A percentile compares a stretch with the other conserved stretches of the same genome.
Conservation (phyloP, 2,888 invertebrate genomes). For the Fragum fragum region DNA sequence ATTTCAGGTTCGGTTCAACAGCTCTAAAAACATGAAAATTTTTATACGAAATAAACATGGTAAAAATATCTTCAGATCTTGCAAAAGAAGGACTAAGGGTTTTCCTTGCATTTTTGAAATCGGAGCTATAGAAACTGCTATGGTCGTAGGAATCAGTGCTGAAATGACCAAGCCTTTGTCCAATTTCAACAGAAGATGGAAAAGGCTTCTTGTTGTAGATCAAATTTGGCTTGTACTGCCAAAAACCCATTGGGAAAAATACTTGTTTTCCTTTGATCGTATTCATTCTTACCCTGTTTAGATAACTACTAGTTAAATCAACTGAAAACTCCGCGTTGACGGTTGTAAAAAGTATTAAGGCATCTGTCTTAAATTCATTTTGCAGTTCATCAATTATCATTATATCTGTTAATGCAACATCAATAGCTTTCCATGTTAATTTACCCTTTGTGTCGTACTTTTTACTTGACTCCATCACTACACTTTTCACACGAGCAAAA, state of each 20-base stretch:
- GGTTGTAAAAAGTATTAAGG: conserved; percentile 80
- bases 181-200: conserved; percentile 83
- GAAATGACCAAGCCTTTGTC: conserved; percentile 91
- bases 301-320: conserved; percentile 88
- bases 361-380: conserved; percentile 91
- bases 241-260: conserved; percentile 96
- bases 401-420: conserved; percentile 86
- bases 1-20: conserved; percentile 92
- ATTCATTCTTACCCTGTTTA: conserved; percentile 98
- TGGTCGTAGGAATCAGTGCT: conserved; percentile 92
- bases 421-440: conserved; percentile 87
- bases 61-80: conserved; percentile 88
- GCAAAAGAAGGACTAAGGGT: conserved; percentile 86
- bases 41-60: conserved; percentile 91
- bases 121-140: conserved; percentile 94
- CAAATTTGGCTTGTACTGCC: conserved; percentile 92
- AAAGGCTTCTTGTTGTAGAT: conserved; percentile 83
- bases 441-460: conserved; percentile 91
- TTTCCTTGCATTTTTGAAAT: conserved; percentile 91
- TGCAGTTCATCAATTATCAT: conserved; percentile 91
- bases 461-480: conserved; percentile 90
- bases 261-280: conserved; percentile 96
- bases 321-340: conserved; percentile 82
- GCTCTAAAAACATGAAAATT: conserved; percentile 92
- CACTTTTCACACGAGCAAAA: conserved; percentile 90